Conservation (phyloP, 2,888 invertebrate genomes). For the Netelia fuscicornis region DNA sequence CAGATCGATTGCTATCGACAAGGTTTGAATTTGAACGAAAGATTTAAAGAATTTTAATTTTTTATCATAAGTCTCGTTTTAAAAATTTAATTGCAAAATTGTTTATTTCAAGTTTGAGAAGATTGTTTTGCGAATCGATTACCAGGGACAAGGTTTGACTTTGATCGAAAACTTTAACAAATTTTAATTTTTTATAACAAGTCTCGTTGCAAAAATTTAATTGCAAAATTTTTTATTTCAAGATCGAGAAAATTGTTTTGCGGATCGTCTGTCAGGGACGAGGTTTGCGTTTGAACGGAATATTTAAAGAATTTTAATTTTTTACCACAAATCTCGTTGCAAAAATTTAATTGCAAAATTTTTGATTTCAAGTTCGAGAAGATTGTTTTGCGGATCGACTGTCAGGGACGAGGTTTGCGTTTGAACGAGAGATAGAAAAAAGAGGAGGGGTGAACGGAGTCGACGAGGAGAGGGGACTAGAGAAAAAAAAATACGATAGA, state of each 20-base stretch:
- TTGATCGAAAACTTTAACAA: background rate
- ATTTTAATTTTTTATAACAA: background rate
- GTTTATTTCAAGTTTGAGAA: background rate
- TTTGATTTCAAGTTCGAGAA: background rate
- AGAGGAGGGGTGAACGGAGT: background rate
- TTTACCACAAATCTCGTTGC: background rate
- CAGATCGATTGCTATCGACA: slow-evolving; percentile 5
- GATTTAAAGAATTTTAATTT: background rate
- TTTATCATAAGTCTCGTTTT: background rate
- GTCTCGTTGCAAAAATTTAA: background rate
- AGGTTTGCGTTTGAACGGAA: background rate
- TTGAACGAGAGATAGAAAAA: background rate
- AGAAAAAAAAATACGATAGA: slow-evolving; percentile 5
- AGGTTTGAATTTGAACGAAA: background rate
- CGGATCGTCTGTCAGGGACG: slow-evolving; percentile 4
- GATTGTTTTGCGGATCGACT: slow-evolving; percentile 8
- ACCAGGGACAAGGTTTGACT: slow-evolving; percentile 1
- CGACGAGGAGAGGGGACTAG: background rate
- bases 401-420: slow-evolving; percentile 3
- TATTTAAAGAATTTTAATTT: background rate
- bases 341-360: slow-evolving; percentile 4
- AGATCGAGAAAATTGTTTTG: background rate
- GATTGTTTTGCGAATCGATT: slow-evolving; percentile 4
- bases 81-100: slow-evolving; percentile 2
- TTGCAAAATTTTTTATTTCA: background rate